These are phyloP conservation scores for Bombus terrestris DNA, from an alignment of 1,140 invertebrate species.

Conservation along the genomic window DNA sequence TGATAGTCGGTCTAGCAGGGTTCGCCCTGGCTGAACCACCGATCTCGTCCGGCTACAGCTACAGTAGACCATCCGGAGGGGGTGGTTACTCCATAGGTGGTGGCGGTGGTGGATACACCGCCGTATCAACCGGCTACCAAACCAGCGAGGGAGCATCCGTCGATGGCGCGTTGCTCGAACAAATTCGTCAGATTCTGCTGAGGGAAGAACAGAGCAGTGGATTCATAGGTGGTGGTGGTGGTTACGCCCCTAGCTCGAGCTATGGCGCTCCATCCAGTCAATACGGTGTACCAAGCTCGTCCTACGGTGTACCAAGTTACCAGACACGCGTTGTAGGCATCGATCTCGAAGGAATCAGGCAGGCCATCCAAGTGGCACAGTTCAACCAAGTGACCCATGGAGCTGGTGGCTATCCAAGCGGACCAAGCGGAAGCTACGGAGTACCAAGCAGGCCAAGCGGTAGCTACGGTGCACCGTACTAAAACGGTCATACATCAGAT, in stretches of 20 bases:
- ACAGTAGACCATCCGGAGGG: conserved; percentile 84
- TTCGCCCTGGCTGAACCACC: conserved; percentile 85
- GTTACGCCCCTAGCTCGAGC: conserved; percentile 76
- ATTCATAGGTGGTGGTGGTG: conserved; percentile 76
- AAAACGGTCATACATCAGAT: conserved; percentile 45
- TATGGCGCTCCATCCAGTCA: conserved; percentile 84
- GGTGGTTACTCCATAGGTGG: conserved; percentile 84
- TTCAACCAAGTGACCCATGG: conserved; percentile 84
- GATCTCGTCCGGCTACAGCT: conserved; percentile 85
- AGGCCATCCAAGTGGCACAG: conserved; percentile 89
- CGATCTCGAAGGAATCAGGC: conserved; percentile 89
- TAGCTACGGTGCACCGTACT: conserved; percentile 75
- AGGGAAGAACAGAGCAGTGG: conserved; percentile 87
- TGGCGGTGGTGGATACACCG: conserved; percentile 86
- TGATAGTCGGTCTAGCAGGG: conserved; percentile 85
- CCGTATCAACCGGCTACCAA: conserved; percentile 88
- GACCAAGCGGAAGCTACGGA: conserved; percentile 83
- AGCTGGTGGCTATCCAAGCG: conserved; percentile 83
- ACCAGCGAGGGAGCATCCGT: conserved; percentile 90
- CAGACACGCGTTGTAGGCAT: conserved; percentile 87
- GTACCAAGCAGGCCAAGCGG: conserved; percentile 80
- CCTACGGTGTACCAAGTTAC: conserved; percentile 84
- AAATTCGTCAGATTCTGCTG: conserved; percentile 91
- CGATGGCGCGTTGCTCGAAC: conserved; percentile 89
- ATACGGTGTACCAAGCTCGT: conserved; percentile 85